phyloP scores from a whole-genome alignment of 2,797 vertebrate genomes.

The Typhlichthys subterraneus region DNA sequence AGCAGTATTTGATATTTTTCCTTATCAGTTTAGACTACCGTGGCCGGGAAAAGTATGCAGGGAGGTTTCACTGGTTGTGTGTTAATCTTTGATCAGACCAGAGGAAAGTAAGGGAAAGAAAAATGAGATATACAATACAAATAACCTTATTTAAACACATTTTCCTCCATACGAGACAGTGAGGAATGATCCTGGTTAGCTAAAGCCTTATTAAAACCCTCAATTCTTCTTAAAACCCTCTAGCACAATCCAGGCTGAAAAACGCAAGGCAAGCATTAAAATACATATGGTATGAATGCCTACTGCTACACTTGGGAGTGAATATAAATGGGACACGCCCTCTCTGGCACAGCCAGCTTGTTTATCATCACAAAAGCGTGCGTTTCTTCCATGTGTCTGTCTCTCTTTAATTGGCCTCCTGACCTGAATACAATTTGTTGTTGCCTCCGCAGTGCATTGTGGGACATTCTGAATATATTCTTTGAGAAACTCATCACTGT shows the following conservation, averaged over 20 bases:
- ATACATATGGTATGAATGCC: conserved; percentile 3
- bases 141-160: conserved; percentile 17
- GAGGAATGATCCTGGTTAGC: conserved; percentile 8
- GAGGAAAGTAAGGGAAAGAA: conserved; percentile 14
- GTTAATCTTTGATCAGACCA: conserved; percentile 52
- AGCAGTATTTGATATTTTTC: conserved; percentile 42
- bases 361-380: conserved; percentile 14
- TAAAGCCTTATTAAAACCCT: conserved; percentile 14
- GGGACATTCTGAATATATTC: conserved; percentile 36
- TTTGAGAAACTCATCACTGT: conserved; percentile 24
- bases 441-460: conserved; percentile 29
- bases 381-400: neutral
- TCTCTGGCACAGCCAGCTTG: neutral
- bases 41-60: conserved; percentile 26
- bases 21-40: conserved; percentile 30
- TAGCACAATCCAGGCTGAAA: conserved; percentile 12
- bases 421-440: conserved; percentile 27
- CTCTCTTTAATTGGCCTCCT: conserved; percentile 23
- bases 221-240: conserved; percentile 10
- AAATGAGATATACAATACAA: conserved; percentile 17
- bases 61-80: conserved; percentile 15
- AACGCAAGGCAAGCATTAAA: conserved; percentile 22
- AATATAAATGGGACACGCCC: neutral
- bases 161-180: neutral
- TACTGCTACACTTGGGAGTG: neutral